These are phyloP conservation scores for Pseudonaja textilis DNA, from an alignment of 2,113 vertebrate genomes.

Conservation along the genomic window DNA sequence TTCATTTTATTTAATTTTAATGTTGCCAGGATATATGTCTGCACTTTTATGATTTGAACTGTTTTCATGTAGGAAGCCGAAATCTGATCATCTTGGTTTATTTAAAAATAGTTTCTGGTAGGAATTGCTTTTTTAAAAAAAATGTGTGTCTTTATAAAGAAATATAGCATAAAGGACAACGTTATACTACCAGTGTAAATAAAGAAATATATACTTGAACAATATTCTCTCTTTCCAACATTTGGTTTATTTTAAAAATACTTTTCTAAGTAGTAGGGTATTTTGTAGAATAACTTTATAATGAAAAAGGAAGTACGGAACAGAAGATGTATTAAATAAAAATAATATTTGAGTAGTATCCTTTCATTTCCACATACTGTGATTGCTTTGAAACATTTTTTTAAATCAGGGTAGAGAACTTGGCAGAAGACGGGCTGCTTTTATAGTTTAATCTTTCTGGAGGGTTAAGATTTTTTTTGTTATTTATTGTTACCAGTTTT, in stretches of 20 bases:
- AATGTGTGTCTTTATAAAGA: constrained; percentile 1
- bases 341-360: neutral
- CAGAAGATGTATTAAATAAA: neutral
- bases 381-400: neutral
- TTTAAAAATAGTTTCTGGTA: constrained; percentile 18
- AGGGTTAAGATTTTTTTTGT: neutral
- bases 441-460: neutral
- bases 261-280: neutral
- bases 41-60: constrained; percentile 31
- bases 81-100: constrained; percentile 28
- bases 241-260: neutral
- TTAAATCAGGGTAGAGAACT: neutral
- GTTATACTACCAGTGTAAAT: neutral
- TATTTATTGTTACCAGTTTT: neutral
- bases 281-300: neutral
- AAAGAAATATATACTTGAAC: neutral
- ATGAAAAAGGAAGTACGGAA: neutral
- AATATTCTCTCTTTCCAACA: neutral
- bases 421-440: neutral
- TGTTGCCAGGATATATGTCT: constrained; percentile 31
- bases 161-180: neutral
- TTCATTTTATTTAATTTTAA: constrained; percentile 39
- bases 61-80: constrained; percentile 11
- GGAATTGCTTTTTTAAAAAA: neutral
- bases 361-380: neutral